Conservation (phyloP, 2,113 vertebrate genomes). For the Ascaphus truei region DNA sequence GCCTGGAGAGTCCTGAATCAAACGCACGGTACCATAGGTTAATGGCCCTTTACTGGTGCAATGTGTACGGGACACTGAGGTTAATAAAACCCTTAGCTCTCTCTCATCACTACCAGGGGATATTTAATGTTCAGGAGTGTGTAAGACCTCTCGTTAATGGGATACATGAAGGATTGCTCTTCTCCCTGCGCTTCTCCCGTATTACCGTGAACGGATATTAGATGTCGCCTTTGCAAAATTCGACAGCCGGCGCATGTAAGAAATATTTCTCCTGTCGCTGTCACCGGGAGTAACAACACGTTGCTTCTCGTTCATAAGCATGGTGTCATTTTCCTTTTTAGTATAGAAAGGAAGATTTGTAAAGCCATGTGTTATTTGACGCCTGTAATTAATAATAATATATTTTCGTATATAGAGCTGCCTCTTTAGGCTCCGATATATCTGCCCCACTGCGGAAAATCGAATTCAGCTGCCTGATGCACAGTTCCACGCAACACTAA, state of each 20-base stretch:
- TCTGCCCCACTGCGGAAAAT: neutral
- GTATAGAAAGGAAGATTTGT: too few relatives aligned
- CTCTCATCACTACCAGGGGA: conserved; percentile 72
- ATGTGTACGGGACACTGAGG: conserved; percentile 66
- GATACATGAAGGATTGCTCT: conserved; percentile 64
- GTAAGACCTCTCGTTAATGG: conserved; percentile 70
- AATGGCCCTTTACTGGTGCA: conserved; percentile 55
- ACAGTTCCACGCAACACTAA: neutral
- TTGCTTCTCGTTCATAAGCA: too few relatives aligned
- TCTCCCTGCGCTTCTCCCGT: conserved; percentile 58
- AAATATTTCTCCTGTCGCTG: too few relatives aligned
- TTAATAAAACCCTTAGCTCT: conserved; percentile 78
- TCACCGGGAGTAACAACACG: too few relatives aligned
- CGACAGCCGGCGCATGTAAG: too few relatives aligned
- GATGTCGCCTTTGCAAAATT: conserved; percentile 2
- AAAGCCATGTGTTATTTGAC: too few relatives aligned
- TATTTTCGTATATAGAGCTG: too few relatives aligned
- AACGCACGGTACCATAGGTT: conserved; percentile 62
- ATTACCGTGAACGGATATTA: conserved; percentile 49
- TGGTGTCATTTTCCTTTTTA: too few relatives aligned
- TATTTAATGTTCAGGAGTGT: conserved; percentile 67
- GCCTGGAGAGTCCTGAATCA: conserved; percentile 51
- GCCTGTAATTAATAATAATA: too few relatives aligned
- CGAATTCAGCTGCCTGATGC: neutral
- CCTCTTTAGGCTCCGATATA: too few relatives aligned